Conservation (phyloP, 2,888 invertebrate species). For the Elmis aenea region DNA sequence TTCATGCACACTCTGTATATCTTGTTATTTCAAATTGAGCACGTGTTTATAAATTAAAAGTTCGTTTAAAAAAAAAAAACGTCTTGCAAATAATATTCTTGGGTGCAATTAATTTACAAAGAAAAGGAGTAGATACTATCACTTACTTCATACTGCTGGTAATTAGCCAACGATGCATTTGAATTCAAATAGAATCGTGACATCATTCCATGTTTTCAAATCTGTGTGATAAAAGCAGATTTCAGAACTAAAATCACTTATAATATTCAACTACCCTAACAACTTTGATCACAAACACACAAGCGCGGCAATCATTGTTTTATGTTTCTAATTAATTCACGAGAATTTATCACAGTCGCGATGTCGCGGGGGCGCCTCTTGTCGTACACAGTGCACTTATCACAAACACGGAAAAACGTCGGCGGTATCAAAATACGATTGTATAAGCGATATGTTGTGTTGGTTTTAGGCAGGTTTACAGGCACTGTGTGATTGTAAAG, state of each 20-base stretch:
- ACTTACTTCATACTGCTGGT: conserved; percentile 46
- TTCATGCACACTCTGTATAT: no score
- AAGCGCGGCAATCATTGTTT: no score
- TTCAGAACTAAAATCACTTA: conserved; percentile 24
- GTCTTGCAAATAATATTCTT: no score
- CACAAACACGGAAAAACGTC: conserved; percentile 4
- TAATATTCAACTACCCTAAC: conserved; percentile 12
- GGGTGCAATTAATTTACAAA: no score
- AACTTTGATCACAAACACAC: conserved; percentile 4
- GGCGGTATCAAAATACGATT: conserved; percentile 18
- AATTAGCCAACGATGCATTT: conserved; percentile 44
- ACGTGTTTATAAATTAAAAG: no score
- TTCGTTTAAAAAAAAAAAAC: no score
- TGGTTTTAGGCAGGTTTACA: conserved; percentile 40
- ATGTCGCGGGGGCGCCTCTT: neutral
- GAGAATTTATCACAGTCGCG: conserved; percentile 17
- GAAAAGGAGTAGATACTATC: neutral
- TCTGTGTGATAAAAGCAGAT: conserved; percentile 22
- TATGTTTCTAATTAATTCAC: no score
- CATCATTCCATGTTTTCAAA: conserved; percentile 43
- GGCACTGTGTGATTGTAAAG: conserved; percentile 38
- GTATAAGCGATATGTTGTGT: conserved; percentile 26
- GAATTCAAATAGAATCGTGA: conserved; percentile 45
- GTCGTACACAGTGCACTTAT: neutral
- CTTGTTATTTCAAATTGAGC: no score